Evolutionary conservation across 2,888 invertebrate species (phyloP).

Genomic region (Sepioteuthis lessoniana): DNA sequence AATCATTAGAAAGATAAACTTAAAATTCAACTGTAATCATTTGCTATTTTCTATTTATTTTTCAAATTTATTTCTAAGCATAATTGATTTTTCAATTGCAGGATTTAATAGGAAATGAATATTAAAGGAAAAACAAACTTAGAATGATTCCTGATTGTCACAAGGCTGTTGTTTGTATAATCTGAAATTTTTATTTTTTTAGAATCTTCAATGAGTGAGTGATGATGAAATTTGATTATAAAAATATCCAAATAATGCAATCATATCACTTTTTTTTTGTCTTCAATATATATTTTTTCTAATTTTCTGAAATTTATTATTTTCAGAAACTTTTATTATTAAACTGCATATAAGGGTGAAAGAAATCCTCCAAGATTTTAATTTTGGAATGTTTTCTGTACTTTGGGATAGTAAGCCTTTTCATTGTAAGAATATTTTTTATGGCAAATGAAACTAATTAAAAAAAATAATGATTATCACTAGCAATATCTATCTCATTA

Average conservation of each 20-base stretch:
- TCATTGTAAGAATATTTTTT: too few relatives aligned
- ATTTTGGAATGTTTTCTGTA: too few relatives aligned
- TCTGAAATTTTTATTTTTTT: neutral
- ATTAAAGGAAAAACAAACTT: neutral
- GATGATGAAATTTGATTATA: neutral
- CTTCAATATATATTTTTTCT: neutral
- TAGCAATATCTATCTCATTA: too few relatives aligned
- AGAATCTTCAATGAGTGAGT: neutral
- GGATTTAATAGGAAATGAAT: conserved; percentile 12
- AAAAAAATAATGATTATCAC: too few relatives aligned
- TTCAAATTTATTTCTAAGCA: neutral
- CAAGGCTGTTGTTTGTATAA: neutral
- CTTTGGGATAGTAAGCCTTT: too few relatives aligned
- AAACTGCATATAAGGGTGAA: too few relatives aligned
- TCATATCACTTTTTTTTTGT: neutral
- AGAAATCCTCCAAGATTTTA: too few relatives aligned
- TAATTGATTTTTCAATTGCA: neutral
- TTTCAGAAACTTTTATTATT: too few relatives aligned
- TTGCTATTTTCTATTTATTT: neutral
- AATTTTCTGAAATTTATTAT: neutral
- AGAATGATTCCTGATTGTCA: neutral
- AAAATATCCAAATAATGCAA: neutral
- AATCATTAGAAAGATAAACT: too few relatives aligned
- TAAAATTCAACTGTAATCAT: too few relatives aligned
- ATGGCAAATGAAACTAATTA: too few relatives aligned